Percentiles rank a stretch among this genome's conserved stretches.
Evolutionary conservation across 1,140 invertebrate species (phyloP).

Genomic region (Rhizoglyphus robini): DNA sequence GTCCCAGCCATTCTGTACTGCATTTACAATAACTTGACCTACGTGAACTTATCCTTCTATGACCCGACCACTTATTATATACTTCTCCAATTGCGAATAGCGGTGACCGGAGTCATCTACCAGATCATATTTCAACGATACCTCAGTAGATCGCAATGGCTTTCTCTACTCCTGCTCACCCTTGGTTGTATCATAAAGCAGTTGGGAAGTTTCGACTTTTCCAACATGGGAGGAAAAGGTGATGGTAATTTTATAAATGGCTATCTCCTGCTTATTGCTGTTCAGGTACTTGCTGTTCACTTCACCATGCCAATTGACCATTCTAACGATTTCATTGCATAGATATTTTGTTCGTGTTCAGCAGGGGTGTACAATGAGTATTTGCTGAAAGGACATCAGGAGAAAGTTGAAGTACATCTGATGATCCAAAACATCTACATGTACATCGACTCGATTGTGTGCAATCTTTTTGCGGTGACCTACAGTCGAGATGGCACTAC

Average conservation of each 20-base stretch:
- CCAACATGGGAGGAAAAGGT: not conserved
- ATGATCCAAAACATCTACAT: conserved; percentile 91
- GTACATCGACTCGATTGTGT: conserved; percentile 85
- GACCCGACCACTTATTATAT: conserved; percentile 89
- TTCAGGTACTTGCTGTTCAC: not conserved
- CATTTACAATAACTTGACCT: conserved; percentile 85
- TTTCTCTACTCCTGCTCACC: conserved; percentile 71
- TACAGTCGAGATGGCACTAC: conserved; percentile 16
- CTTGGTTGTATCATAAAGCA: conserved; percentile 84
- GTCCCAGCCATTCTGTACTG: conserved; percentile 80
- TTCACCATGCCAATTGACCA: too few species aligned
- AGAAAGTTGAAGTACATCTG: conserved; percentile 64
- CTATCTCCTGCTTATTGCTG: not conserved
- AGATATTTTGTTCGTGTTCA: conserved; percentile 79
- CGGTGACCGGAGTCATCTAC: conserved; percentile 78
- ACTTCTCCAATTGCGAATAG: conserved; percentile 63
- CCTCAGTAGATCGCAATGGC: conserved; percentile 68
- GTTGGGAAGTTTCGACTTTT: conserved; percentile 21
- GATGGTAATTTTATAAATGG: not conserved
- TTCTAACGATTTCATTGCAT: conserved; percentile 44
- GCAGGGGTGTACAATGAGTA: conserved; percentile 95
- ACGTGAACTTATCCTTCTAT: conserved; percentile 72
- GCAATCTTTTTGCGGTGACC: conserved; percentile 55
- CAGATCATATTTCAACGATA: conserved; percentile 80
- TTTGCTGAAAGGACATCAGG: conserved; percentile 57